Evolutionary conservation across 2,113 vertebrate genomes (phyloP).

Genomic region (Eurypyga helias): DNA sequence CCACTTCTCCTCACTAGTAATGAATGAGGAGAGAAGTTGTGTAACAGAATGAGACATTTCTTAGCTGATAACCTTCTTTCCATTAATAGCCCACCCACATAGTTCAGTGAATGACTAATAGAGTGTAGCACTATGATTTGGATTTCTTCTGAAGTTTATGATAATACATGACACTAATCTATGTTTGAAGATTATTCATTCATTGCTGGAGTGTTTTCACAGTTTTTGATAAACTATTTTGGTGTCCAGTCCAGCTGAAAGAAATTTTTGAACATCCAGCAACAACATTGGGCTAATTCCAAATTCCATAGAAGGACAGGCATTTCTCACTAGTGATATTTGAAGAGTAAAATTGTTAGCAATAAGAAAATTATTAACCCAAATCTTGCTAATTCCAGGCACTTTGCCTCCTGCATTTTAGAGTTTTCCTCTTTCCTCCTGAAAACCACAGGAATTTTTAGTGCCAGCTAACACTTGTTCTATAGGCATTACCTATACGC

Average conservation of each 20-base stretch:
- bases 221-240: neutral
- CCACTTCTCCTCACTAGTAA: neutral
- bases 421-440: neutral
- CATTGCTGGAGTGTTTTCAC: neutral
- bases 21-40: neutral
- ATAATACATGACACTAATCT: neutral
- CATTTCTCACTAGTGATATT: neutral
- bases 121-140: neutral
- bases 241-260: neutral
- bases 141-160: neutral
- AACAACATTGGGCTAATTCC: neutral
- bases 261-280: neutral
- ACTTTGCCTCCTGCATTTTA: neutral
- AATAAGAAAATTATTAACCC: neutral
- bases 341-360: neutral
- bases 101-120: neutral
- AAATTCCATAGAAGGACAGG: neutral
- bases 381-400: neutral
- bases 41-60: constrained; percentile 8
- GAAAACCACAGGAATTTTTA: neutral
- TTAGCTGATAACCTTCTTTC: constrained; percentile 9
- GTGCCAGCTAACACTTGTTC: neutral
- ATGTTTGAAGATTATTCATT: neutral
- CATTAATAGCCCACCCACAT: neutral
- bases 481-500: rapidly evolving